Conservation (phyloP, 2,113 vertebrate genomes). For the Cavia porcellus region DNA sequence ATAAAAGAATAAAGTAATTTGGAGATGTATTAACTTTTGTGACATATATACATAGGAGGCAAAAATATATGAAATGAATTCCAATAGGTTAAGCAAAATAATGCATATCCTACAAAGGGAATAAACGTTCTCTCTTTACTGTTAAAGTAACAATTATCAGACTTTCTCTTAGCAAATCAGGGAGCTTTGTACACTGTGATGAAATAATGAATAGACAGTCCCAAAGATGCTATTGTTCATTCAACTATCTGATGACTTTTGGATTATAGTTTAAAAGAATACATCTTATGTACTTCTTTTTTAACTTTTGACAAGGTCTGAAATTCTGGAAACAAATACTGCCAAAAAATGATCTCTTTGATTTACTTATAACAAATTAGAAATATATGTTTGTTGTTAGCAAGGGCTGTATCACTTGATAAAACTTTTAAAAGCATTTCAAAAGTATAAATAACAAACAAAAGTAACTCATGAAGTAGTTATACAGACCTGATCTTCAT, state of each 20-base stretch:
- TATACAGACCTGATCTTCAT: not conserved
- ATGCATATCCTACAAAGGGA: conserved; percentile 18
- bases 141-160: not conserved
- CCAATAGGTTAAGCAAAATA: not conserved
- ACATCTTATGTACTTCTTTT: not conserved
- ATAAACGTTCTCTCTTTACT: not conserved
- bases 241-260: conserved; percentile 47
- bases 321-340: conserved; percentile 34
- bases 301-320: conserved; percentile 18
- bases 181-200: conserved; percentile 3
- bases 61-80: not conserved
- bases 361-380: conserved; percentile 32
- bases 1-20: not conserved
- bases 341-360: not conserved
- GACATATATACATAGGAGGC: not conserved
- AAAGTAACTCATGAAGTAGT: not conserved
- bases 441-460: conserved; percentile 56
- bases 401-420: not conserved
- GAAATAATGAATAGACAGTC: conserved; percentile 29
- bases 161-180: not conserved
- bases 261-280: conserved; percentile 48
- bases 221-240: conserved; percentile 24
- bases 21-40: conserved; percentile 22
- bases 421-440: conserved; percentile 56
- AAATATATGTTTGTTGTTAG: conserved; percentile 40